Conservation (phyloP, 2,797 vertebrate genomes). For the Serranus cabrilla region DNA sequence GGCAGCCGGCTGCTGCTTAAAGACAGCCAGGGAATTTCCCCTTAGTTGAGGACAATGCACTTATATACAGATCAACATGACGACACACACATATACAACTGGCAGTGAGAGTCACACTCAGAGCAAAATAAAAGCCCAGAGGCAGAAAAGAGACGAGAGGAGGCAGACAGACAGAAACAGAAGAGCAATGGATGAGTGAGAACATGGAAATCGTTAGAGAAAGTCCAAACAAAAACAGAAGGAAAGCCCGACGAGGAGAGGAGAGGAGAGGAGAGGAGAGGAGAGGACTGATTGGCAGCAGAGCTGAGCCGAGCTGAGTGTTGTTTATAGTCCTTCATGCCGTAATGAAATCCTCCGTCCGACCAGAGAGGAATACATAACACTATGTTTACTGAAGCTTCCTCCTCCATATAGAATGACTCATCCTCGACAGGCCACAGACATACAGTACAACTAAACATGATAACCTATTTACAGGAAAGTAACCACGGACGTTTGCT, state of each 20-base stretch:
- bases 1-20: constrained; percentile 44
- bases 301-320: constrained; percentile 8
- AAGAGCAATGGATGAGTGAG: not conserved
- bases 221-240: constrained; percentile 47
- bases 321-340: constrained; percentile 64
- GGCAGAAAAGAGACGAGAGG: not conserved
- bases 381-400: constrained; percentile 48
- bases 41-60: constrained; percentile 39
- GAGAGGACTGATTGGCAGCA: constrained; percentile 48
- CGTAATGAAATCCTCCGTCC: constrained; percentile 65
- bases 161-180: constrained; percentile 13
- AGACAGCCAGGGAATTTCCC: constrained; percentile 51
- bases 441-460: constrained; percentile 18
- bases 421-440: constrained; percentile 54
- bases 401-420: constrained; percentile 46
- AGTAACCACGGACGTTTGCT: not conserved
- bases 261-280: not conserved
- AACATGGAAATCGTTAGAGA: constrained; percentile 27
- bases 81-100: not conserved
- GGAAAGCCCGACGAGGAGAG: not conserved
- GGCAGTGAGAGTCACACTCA: constrained; percentile 10
- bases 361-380: constrained; percentile 64
- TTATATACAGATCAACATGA: constrained; percentile 32
- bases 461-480: not conserved
- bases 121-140: constrained; percentile 26